These are phyloP conservation scores for Eidolon dupreanum DNA, from an alignment of 2,797 vertebrate species.

Conservation along the genomic window DNA sequence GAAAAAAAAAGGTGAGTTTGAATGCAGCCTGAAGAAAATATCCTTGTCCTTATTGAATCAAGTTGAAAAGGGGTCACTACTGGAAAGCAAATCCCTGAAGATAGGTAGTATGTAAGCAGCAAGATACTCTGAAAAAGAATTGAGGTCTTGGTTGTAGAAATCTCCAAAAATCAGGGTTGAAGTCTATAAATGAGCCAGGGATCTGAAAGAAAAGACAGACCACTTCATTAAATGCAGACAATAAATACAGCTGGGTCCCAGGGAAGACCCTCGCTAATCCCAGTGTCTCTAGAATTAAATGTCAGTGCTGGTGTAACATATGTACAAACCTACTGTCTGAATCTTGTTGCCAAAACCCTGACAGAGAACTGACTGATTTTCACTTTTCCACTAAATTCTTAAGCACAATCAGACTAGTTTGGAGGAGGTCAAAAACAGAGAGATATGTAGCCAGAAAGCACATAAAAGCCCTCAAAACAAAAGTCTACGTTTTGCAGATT, in stretches of 20 bases:
- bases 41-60: slow-evolving; percentile 55
- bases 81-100: slow-evolving; percentile 37
- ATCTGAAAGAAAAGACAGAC: background rate
- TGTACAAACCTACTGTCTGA: background rate
- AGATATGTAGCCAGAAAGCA: background rate
- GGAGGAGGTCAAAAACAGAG: background rate
- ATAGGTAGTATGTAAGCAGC: background rate
- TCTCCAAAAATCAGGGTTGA: slow-evolving; percentile 1
- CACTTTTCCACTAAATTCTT: background rate
- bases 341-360: background rate
- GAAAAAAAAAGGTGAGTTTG: background rate
- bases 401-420: background rate
- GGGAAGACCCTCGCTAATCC: background rate
- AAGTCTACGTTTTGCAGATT: background rate
- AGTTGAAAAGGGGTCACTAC: background rate
- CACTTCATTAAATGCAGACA: background rate
- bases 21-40: slow-evolving; percentile 62
- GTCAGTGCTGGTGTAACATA: background rate
- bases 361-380: background rate
- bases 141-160: background rate
- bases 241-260: background rate
- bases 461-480: background rate
- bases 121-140: slow-evolving; percentile 15
- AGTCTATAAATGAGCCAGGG: background rate
- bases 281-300: background rate